Base-by-base conservation (phyloP, 64 coral and sea anemone genomes). In the Platygyra sinensis region DNA sequence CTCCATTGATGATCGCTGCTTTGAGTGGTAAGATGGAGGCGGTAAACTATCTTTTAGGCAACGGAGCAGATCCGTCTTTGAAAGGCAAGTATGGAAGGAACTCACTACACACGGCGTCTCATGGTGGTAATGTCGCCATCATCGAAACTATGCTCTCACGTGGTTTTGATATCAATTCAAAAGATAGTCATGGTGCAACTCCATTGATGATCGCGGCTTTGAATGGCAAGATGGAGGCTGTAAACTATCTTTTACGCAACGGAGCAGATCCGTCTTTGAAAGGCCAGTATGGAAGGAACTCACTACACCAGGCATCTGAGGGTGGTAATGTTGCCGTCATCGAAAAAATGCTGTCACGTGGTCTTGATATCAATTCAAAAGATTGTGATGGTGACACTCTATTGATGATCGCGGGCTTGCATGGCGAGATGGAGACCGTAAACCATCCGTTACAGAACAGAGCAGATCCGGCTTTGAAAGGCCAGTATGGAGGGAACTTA, bases 321-420 rank as follows among this genome's bases (percentile, higher is more conserved):
- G 62, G 62, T 65, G 62, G 62, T 65, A n/a, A 65, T 65, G 62
- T 65, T 18, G 62, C 22, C 62, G 22, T 65, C 62, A n/a, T 65
- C 62, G 62, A 65, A 18, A 65, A 5, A 65, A 65, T 42, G 75
- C 14, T 76, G 33, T 76, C 38, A n/a, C 75, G 42, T 52, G 75
- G 75, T 51, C 20, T 78, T 52, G 75, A 78, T 52, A 13, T 54
- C 24, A 25, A 78, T 54, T 78, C 75, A 78, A 78, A n/a, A 49
- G 49, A 51, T 14, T 54, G 24, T 20, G 10, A n/a, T 52, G 75
- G 49, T 78, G 3, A 25, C n/a, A n/a, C n/a, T n/a, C n/a, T n/a
- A n/a, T n/a, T n/a, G n/a, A n/a, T n/a, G n/a, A n/a, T n/a, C n/a
- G n/a, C n/a, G n/a, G n/a, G n/a, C n/a, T n/a, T n/a, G n/a, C n/a